Percentiles rank a stretch among this genome's conserved stretches.
These are phyloP conservation scores for Norana najaformis DNA, from an alignment of 2,888 invertebrate species.

Conservation along the genomic window DNA sequence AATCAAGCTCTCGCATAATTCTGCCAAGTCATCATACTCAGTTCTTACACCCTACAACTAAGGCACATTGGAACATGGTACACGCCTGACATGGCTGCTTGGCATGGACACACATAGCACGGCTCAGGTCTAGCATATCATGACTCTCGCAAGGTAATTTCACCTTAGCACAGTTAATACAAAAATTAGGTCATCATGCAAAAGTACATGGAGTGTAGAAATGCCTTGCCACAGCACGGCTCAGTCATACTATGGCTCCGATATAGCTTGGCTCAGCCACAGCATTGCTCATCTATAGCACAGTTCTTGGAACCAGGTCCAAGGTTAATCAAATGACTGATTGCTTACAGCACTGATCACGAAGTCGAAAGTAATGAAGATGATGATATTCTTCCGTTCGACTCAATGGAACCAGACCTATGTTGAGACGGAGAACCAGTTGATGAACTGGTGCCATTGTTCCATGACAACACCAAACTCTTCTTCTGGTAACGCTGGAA, in stretches of 20 bases:
- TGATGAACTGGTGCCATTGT: neutral
- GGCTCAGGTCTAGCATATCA: neutral
- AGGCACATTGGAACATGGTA: neutral
- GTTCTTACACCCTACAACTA: neutral
- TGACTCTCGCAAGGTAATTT: neutral
- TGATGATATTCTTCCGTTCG: neutral
- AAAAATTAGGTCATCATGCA: neutral
- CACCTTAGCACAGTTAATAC: neutral
- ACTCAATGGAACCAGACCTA: neutral
- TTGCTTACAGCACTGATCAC: neutral
- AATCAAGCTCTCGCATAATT: neutral
- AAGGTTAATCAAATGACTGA: neutral
- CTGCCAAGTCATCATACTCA: neutral
- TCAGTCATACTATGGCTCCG: neutral
- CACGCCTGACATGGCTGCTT: neutral
- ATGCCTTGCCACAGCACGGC: conserved; percentile 3
- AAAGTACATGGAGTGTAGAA: neutral
- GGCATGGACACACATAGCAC: neutral
- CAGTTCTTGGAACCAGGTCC: neutral
- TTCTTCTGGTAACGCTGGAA: neutral
- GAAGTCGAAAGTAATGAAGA: conserved; percentile 10
- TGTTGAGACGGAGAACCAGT: neutral
- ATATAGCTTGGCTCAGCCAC: no score
- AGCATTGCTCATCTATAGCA: no score
- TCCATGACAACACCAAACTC: neutral